Evolutionary conservation across 1,140 invertebrate genomes (phyloP), one percentile per base, ranked within the genome.

Genomic region (Psilanteris sp.): DNA sequence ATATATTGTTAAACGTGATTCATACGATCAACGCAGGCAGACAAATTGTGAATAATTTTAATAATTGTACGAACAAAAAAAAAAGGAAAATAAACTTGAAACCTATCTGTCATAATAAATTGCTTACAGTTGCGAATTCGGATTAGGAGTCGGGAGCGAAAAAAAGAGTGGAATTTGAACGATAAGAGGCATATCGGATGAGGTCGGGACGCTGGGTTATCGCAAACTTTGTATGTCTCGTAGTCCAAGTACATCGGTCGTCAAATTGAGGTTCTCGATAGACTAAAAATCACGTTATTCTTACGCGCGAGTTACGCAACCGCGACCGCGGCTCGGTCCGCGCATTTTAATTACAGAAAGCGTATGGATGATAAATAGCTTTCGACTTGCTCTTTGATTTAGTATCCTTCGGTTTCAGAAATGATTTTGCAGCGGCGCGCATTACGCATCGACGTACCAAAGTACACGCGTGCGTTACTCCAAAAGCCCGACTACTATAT

Each of bases 161-260:
- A 71, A 52, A 70, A 71, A 52, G 52, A 50, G 24, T 70, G 62
- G 70, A 78, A 80, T 80, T 80, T 78, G 67, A 78, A 71, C 64
- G 75, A 75, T 78, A 78, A 64, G 57, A 72, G n/a, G 59, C 44
- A 59, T 78, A 80, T 80, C 76, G 72, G 57, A 55, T 70, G 59
- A 74, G 76, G 79, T 80, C 79, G 72, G 59, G 64, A 76, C 79
- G 68, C 22, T 55, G 64, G 79, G 79, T 80, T 80, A 80, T 80
- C 79, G 50, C 67, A 39, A 57, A 73, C 44, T 71, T 62, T 67
- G 62, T 66, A 55, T 61, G 68, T 68, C 61, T 68, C 61, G 61
- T 55, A 55, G 61, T 67, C 54, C 55, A 68, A 64, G 73, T 64
- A 67, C 71, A 55, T 26, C 61, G 44, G 52, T 64, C 57, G 59